Evolutionary conservation across 2,113 vertebrate species (phyloP), one percentile per base, ranked within the genome.

Genomic region (Nematolebias whitei): DNA sequence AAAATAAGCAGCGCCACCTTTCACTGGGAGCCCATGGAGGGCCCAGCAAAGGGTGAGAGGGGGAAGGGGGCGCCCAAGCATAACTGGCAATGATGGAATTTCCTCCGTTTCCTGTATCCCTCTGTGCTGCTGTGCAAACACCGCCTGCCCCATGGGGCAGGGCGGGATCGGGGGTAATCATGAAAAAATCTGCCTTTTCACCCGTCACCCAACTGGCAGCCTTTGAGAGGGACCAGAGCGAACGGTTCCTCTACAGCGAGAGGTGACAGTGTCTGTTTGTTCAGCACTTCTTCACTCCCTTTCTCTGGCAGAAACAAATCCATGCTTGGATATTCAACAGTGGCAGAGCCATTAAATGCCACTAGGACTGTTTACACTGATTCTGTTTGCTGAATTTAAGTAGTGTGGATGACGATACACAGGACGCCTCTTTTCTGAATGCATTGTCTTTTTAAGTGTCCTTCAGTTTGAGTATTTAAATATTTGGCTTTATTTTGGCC

Each of bases 121-220:
- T 80, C 66, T 9, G 44, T 64, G 65, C 77, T 70, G 82, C 86
- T 74, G 80, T 85, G 76, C 80, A 92, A 88, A 87, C 80, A 81
- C 26, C 12, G 78, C 55, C 76, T 62, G 44, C 87, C 82, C 86
- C 78, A 55, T 52, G 72, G 82, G 67, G 35, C 58, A 68, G 63
- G 82, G 58, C 50, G 76, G 76, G 60, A 80, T 57, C 77, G 74
- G 78, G 79, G 78, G 35, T 73, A 47, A n/a, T n/a, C n/a, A n/a
- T n/a, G n/a, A n/a, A n/a, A n/a, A n/a, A n/a, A 39, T 59, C 64
- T 68, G 67, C 26, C 70, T 93, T 79, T 92, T 94, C 90, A 91
- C 79, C 83, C 68, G 85, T 89, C 79, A 88, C 71, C 85, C 77
- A 88, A 84, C 85, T 90, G 88, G 83, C 78, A 80, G 63, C 50